These are phyloP conservation scores for Hydropsyche tenuis DNA, from an alignment of 1,140 invertebrate genomes.

Conservation along the genomic window DNA sequence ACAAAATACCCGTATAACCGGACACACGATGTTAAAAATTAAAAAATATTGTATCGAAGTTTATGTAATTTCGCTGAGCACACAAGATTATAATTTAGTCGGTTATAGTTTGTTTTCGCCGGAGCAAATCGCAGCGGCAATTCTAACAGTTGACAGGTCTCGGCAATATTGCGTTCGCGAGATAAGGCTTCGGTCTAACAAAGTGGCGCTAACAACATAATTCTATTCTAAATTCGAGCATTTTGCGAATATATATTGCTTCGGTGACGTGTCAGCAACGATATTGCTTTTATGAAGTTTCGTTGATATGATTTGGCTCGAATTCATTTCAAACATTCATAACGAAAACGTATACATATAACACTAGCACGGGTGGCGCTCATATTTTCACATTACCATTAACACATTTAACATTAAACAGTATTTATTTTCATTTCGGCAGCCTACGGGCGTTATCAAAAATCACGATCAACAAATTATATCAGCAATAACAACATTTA, in stretches of 20 bases:
- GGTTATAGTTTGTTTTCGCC: background rate
- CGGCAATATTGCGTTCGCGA: conserved; percentile 19
- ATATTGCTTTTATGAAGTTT: too few relatives aligned
- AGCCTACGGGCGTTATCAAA: conserved; percentile 1
- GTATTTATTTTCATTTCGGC: conserved; percentile 5
- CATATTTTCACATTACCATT: conserved; percentile 3
- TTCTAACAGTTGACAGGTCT: conserved; percentile 39
- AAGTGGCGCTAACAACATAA: conserved; percentile 46
- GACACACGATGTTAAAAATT: too few relatives aligned
- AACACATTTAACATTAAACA: background rate
- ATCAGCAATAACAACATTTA: too few relatives aligned
- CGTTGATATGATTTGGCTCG: too few relatives aligned
- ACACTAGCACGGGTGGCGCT: background rate
- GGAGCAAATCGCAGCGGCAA: conserved; percentile 29
- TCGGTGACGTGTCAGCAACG: too few relatives aligned
- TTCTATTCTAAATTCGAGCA: conserved; percentile 44
- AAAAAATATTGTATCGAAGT: too few relatives aligned
- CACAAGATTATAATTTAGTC: too few relatives aligned
- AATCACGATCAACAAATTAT: too few relatives aligned
- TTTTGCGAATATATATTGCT: background rate
- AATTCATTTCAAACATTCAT: too few relatives aligned
- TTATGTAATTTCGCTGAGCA: too few relatives aligned
- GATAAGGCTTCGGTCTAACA: conserved; percentile 39
- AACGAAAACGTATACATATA: too few relatives aligned
- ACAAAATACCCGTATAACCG: too few relatives aligned